Evolutionary conservation across 1,140 invertebrate species (phyloP), one percentile per base, ranked within the genome.

Genomic region (Campoletis sonorensis): DNA sequence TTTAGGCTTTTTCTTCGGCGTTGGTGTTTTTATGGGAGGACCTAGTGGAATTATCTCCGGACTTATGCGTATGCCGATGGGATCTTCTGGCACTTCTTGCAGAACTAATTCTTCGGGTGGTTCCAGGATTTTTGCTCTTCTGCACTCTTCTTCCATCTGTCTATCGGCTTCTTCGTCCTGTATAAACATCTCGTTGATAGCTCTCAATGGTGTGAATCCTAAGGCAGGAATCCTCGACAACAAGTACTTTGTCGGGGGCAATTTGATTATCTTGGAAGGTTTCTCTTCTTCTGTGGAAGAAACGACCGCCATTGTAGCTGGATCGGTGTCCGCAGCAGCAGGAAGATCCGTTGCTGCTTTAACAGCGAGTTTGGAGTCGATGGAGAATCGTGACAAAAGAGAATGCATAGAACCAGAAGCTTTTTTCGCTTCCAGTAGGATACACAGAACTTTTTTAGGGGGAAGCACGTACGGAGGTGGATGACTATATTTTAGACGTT

Each of bases 321-420:
- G 21, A 0, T 67, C 1, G 51, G 23, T 68, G 15, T 33, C n/a
- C 33, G 3, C 13, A 67, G 16, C 13, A 40, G 8, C 0, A 5
- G 80, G 21, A 0, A 90, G 70, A 26, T 85, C 84, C 30, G 33
- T 51, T 81, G 82, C 79, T 81, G 88, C 79, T 84, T 91, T 89
- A 0, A 88, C 80, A 27, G 89, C 86, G 7, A 92, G 73, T 75
- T 82, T 89, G 0, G 90, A 92, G 51, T 92, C 89, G 1, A 91
- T 86, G 0, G 91, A 91, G 82, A 92, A 92, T 82, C 91, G 85
- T 5, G 91, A 92, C 16, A 92, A 77, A 11, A 92, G 83, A 15
- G 91, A 92, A 16, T 88, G 87, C 8, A 88, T 81, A 8, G 91
- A 92, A 71, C 87, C 87, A 0, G 87, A 88, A 1, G 91, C 91